A percentile compares a stretch with the other conserved stretches of the same genome.
Conservation (phyloP, 2,113 vertebrate species). For the Todiramphus saurophagus region DNA sequence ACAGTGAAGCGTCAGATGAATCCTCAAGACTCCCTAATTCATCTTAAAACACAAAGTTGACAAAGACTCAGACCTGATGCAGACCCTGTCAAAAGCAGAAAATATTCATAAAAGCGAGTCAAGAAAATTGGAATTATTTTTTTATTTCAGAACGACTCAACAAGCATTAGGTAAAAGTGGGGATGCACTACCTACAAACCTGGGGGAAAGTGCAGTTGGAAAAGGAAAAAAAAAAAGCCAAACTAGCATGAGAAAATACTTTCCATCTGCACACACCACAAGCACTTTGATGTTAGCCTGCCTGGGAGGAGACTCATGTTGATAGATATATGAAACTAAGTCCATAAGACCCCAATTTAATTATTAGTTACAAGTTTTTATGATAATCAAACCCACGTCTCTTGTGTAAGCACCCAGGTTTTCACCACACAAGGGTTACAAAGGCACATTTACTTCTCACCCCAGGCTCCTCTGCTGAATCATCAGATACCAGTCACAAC, state of each 20-base stretch:
- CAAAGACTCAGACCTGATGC: not conserved
- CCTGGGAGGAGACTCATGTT: not conserved
- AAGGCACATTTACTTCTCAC: not conserved
- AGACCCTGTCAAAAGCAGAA: not conserved
- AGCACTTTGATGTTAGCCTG: not conserved
- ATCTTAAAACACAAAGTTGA: not conserved
- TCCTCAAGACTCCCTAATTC: not conserved
- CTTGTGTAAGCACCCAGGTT: not conserved
- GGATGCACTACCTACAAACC: not conserved
- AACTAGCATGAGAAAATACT: not conserved
- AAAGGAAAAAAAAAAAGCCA: not conserved
- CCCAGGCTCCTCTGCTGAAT: not conserved
- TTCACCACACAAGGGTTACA: not conserved
- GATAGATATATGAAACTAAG: not conserved
- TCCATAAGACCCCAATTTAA: not conserved
- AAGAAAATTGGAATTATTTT: not conserved
- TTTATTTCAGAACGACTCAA: not conserved
- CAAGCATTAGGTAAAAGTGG: not conserved
- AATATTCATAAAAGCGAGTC: not conserved
- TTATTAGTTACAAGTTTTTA: slow-evolving; percentile 24
- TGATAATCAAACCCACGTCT: not conserved
- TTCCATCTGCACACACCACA: not conserved
- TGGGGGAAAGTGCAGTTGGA: not conserved
- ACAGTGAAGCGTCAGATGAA: not conserved
- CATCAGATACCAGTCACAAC: not conserved